phyloP scores from a whole-genome alignment of 2,113 vertebrate species.

The Platysternon megacephalum region DNA sequence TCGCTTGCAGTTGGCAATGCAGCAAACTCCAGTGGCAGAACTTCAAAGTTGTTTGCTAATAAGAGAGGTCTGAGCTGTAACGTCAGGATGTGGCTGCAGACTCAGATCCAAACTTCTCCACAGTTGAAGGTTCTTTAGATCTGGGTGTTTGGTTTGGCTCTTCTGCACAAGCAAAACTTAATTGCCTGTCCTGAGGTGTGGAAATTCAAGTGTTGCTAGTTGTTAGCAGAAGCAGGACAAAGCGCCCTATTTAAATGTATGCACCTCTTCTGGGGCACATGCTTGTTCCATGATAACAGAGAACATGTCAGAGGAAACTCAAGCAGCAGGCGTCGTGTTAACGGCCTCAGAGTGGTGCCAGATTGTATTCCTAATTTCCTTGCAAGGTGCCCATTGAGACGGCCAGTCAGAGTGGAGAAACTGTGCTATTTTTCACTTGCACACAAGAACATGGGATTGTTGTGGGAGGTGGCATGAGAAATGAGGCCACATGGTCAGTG shows the following conservation, averaged over 20 bases:
- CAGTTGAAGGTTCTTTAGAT: rapidly evolving
- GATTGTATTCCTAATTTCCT: slow-evolving; percentile 18
- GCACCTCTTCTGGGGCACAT: slow-evolving; percentile 41
- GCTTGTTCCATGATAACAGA: neutral
- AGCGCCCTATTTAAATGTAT: neutral
- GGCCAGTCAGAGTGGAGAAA: slow-evolving; percentile 3
- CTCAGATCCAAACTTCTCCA: rapidly evolving
- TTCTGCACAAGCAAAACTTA: slow-evolving; percentile 19
- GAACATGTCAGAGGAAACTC: slow-evolving; percentile 41
- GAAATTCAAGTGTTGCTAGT: slow-evolving; percentile 33
- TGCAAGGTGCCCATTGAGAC: slow-evolving; percentile 35
- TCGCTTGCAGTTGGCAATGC: neutral
- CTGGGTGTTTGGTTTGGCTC: neutral
- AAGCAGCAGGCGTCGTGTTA: slow-evolving; percentile 49
- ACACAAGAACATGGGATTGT: neutral
- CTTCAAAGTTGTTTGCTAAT: neutral
- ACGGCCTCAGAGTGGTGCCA: slow-evolving; percentile 47
- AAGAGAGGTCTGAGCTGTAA: neutral
- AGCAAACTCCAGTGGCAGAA: neutral
- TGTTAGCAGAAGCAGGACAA: neutral
- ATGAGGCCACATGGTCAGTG: neutral
- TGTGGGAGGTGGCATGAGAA: slow-evolving; percentile 2
- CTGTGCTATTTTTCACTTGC: slow-evolving; percentile 45
- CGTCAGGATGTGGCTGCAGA: slow-evolving; percentile 1
- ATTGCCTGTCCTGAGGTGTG: slow-evolving; percentile 19